Evolutionary conservation across 2,113 vertebrate genomes (phyloP).

Genomic region (Pungitius pungitius): DNA sequence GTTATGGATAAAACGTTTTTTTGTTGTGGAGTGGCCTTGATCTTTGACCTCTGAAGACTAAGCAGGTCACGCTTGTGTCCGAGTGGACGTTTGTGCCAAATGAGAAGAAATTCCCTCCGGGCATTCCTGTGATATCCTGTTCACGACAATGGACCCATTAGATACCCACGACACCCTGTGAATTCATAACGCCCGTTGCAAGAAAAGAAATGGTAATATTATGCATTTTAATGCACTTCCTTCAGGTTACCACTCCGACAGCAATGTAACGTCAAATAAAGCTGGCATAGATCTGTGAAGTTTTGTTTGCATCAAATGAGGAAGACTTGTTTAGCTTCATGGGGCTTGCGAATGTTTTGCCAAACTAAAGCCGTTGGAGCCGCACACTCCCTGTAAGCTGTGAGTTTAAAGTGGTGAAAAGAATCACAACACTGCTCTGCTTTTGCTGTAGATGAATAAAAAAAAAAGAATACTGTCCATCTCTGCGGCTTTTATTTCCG

Average conservation of each 20-base stretch:
- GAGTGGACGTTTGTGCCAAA: not conserved
- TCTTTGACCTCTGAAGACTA: not conserved
- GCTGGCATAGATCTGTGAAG: not conserved
- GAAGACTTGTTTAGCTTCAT: slow-evolving; percentile 39
- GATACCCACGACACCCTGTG: not conserved
- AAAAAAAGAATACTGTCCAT: slow-evolving; percentile 47
- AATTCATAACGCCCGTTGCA: not conserved
- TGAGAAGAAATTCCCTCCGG: not conserved
- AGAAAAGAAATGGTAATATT: slow-evolving; percentile 5
- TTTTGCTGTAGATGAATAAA: slow-evolving; percentile 64
- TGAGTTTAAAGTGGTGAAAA: slow-evolving; percentile 61
- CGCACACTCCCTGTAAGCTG: slow-evolving; percentile 38
- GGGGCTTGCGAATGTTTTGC: slow-evolving; percentile 27
- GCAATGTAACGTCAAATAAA: slow-evolving; percentile 16
- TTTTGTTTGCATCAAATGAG: slow-evolving; percentile 45
- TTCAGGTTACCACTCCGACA: not conserved
- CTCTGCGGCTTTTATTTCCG: slow-evolving; percentile 67
- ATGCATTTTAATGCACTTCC: not conserved
- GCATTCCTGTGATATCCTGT: not conserved
- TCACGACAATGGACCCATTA: not conserved
- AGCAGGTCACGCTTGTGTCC: not conserved
- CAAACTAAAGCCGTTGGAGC: slow-evolving; percentile 41
- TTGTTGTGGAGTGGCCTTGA: not conserved
- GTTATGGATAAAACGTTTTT: not conserved
- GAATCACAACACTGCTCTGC: slow-evolving; percentile 56